Conservation (phyloP, 1,140 invertebrate genomes). For the Ceratitis capitata region DNA sequence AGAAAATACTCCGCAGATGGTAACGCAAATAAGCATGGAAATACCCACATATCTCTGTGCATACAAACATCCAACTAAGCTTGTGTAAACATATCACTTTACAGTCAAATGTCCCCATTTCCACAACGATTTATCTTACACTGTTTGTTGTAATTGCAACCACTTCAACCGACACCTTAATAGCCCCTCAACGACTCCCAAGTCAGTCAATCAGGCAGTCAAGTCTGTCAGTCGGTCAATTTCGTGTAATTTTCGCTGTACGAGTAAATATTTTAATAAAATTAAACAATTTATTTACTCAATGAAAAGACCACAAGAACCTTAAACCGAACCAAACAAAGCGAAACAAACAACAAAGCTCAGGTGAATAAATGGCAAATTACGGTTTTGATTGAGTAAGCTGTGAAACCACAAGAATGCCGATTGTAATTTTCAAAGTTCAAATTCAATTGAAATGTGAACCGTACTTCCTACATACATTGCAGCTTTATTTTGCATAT, state of each 20-base stretch:
- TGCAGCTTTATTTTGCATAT: too few relatives aligned
- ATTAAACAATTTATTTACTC: neutral
- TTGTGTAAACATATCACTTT: neutral
- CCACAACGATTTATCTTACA: neutral
- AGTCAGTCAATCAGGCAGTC: too few relatives aligned
- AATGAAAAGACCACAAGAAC: neutral
- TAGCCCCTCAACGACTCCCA: too few relatives aligned
- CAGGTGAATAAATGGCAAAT: conserved; percentile 1
- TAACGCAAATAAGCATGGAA: neutral
- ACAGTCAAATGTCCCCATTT: conserved; percentile 7
- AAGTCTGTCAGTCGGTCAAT: neutral
- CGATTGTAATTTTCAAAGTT: conserved; percentile 6
- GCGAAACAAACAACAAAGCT: neutral
- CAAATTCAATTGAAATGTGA: neutral
- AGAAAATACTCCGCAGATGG: neutral
- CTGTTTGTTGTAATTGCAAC: too few relatives aligned
- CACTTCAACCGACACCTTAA: neutral
- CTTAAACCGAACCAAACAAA: too few relatives aligned
- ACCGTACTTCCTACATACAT: conserved; percentile 1
- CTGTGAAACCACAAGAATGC: conserved; percentile 24
- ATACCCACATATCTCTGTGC: neutral
- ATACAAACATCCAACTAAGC: neutral
- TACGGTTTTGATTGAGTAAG: conserved; percentile 21
- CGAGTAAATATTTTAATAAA: neutral
- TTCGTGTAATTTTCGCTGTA: neutral